Evolutionary conservation across 2,888 invertebrate species (phyloP).

Genomic region (Strigamia crassipes): DNA sequence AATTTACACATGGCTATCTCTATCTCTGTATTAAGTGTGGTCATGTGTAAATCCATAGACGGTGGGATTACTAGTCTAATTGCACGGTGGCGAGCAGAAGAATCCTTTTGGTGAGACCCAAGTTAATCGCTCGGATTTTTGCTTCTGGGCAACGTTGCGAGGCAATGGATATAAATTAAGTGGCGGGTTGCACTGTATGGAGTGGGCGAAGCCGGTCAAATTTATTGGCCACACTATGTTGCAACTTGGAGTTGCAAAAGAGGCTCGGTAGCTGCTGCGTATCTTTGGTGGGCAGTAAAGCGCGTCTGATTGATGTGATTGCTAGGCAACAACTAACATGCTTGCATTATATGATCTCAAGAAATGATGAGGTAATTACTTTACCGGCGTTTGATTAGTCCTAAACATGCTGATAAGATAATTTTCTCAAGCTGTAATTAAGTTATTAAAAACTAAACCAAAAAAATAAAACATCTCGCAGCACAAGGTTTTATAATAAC

Average conservation of each 20-base stretch:
- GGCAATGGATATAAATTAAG: constrained; percentile 38
- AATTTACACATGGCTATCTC: constrained; percentile 22
- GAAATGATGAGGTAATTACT: constrained; percentile 36
- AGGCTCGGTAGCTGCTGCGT: constrained; percentile 42
- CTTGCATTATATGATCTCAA: constrained; percentile 36
- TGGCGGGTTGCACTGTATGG: constrained; percentile 34
- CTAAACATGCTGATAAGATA: background rate
- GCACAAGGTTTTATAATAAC: too few species aligned
- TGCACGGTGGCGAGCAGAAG: constrained; percentile 40
- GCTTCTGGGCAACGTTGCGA: constrained; percentile 35
- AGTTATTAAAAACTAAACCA: background rate
- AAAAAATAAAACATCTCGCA: too few species aligned
- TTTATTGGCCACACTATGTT: constrained; percentile 38
- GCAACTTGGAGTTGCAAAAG: constrained; percentile 39
- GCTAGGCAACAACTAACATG: constrained; percentile 35
- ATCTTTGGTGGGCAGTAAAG: constrained; percentile 42
- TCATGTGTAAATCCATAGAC: constrained; percentile 36
- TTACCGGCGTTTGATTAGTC: background rate
- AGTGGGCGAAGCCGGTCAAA: constrained; percentile 40
- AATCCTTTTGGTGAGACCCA: constrained; percentile 25
- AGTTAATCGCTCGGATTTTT: constrained; percentile 40
- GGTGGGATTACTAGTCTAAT: constrained; percentile 25
- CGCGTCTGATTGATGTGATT: constrained; percentile 40
- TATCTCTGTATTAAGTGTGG: constrained; percentile 2
- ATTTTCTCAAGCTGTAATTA: background rate